Conservation (phyloP, 1,140 invertebrate species). For the Archegozetes longisetosus region DNA sequence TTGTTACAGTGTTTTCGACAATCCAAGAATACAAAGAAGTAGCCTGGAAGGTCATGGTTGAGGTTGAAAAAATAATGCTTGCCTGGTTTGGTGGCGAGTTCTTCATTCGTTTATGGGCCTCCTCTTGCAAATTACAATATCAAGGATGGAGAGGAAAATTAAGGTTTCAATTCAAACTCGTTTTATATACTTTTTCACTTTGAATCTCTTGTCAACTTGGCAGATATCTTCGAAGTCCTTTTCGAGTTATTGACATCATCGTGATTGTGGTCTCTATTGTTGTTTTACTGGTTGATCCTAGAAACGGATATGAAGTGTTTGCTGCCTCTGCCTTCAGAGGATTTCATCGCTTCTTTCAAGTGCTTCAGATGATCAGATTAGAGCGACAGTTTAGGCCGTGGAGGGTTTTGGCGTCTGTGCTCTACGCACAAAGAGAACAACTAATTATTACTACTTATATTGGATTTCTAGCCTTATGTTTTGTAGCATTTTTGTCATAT, state of each 20-base stretch:
- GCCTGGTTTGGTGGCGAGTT: constrained; percentile 81
- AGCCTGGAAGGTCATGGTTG: constrained; percentile 53
- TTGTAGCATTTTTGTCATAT: constrained; percentile 1
- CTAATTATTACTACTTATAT: constrained; percentile 9
- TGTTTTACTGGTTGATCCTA: constrained; percentile 6
- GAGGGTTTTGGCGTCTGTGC: constrained; percentile 2
- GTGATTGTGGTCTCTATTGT: background rate
- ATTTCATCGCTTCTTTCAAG: constrained; percentile 12
- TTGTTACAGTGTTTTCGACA: constrained; percentile 64
- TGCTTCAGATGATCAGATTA: constrained; percentile 4
- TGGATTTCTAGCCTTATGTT: constrained; percentile 9
- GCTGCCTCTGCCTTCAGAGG: constrained; percentile 8
- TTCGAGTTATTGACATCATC: constrained; percentile 63
- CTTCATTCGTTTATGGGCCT: constrained; percentile 66
- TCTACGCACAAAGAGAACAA: constrained; percentile 12
- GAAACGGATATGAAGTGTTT: constrained; percentile 11
- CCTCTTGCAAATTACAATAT: constrained; percentile 79
- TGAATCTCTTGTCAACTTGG: background rate
- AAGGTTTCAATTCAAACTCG: background rate
- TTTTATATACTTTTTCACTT: background rate
- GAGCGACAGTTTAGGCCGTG: constrained; percentile 6
- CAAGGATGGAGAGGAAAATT: constrained; percentile 55
- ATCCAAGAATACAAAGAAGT: constrained; percentile 50
- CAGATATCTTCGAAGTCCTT: constrained; percentile 69
- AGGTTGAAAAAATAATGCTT: constrained; percentile 65